Evolutionary conservation across 2,888 invertebrate species (phyloP), one percentile per base, ranked within the genome.

Genomic region (Podabrus alpinus): DNA sequence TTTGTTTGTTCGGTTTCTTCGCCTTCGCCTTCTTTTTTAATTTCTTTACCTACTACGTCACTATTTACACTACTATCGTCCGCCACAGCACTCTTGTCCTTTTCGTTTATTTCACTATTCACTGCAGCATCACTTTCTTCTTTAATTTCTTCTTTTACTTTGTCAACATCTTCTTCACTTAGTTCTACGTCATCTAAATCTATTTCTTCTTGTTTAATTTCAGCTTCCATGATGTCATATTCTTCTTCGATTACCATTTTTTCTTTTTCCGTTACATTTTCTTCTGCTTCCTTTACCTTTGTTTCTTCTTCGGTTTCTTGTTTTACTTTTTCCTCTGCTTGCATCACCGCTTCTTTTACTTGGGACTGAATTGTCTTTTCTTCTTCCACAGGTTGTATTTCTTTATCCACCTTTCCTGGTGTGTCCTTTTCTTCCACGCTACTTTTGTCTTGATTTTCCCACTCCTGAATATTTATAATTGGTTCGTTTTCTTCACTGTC

Each of bases 1-100:
- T 75, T 67, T 59, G 87, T 87, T 19, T 77, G 59, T 68, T 67
- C 59, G 15, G 59, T 5, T 9, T n/a, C 13, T 25, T 67, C 9
- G 13, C 25, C 16, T 45, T 71, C 59, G 59, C 73, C 77, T 7
- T 21, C 74, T 11, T 15, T 62, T 29, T 72, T 61, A 19, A 61
- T 29, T 17, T 19, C 11, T 61, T 60, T 15, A 13, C 15, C 15
- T 29, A 17, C 5, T 13, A 19, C n/a, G 4, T 59, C 5, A 45
- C 15, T 64, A 25, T n/a, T 25, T 16, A 24, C 69, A 70, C n/a
- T 69, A 29, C 16, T 29, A 29, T 64, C 70, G 2, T 59, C 15
- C n/a, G 10, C 5, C 1, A 17, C 9, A 67, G 15, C 16, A 16
- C 16, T 67, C 11, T 67, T 11, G n/a, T n/a, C n/a, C n/a, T n/a